These are phyloP conservation scores for rat (Rattus norvegicus) DNA, from an alignment of 2,113 vertebrate genomes.

Conservation along the genomic window GRCr8 NC_086022.1:174089501-174090000, in stretches of 20 bases:
- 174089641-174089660: background rate
- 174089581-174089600: background rate
- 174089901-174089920: background rate
- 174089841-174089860: background rate
- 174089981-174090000: background rate
- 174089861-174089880: background rate
- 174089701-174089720: background rate
- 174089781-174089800: background rate
- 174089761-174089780: background rate
- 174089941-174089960: background rate
- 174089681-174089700: background rate
- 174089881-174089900: background rate
- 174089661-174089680: background rate
- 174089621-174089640: background rate
- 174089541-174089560: background rate
- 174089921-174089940: background rate
- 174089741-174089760: background rate
- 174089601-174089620: background rate
- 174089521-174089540: slow-evolving; percentile 40
- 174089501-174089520: background rate
- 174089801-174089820: background rate
- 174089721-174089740: background rate
- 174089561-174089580: too few relatives aligned
- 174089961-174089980: background rate
- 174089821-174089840: background rate